Conservation (phyloP, 2,797 vertebrate genomes). For the Acanthiza pusilla region DNA sequence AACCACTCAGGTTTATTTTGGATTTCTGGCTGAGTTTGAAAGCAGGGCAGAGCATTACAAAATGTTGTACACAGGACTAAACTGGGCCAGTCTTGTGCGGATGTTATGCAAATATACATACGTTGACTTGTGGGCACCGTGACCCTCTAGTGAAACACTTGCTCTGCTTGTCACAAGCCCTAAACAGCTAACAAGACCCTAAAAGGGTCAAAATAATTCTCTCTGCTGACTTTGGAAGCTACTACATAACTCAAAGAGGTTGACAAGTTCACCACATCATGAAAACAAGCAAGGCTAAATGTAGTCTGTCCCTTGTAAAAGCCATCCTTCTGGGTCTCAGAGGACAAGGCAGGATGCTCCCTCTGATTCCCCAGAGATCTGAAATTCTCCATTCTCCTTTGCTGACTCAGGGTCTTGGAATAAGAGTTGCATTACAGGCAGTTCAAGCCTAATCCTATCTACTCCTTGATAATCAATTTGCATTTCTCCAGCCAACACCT, state of each 20-base stretch:
- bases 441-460: neutral
- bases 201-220: neutral
- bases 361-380: neutral
- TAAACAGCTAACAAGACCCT: neutral
- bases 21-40: neutral
- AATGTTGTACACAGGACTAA: neutral
- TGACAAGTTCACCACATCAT: neutral
- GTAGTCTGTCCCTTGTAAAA: neutral
- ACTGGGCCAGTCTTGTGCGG: neutral
- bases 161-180: neutral
- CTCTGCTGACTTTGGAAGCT: neutral
- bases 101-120: neutral
- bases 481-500: neutral
- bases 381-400: neutral
- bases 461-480: neutral
- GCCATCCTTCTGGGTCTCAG: neutral
- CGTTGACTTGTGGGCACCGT: neutral
- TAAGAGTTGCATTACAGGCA: neutral
- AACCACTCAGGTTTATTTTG: neutral
- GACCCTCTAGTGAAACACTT: neutral
- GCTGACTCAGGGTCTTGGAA: neutral
- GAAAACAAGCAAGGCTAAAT: neutral
- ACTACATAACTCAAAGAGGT: neutral
- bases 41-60: neutral
- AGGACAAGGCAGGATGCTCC: neutral